Conservation (phyloP, 2,113 vertebrate genomes). For the Prietella phreatophila region DNA sequence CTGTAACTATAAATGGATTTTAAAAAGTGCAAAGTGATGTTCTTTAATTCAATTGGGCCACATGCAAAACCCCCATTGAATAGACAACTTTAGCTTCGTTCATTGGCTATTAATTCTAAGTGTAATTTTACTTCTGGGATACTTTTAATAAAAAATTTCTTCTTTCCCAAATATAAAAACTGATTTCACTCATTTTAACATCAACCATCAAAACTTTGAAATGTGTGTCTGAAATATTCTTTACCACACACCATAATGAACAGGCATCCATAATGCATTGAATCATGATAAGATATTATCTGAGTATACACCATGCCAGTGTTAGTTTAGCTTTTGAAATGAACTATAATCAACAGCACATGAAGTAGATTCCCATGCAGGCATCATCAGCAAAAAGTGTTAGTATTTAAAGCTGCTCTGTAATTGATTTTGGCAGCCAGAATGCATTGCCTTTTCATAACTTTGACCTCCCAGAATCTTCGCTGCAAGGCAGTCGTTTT, state of each 20-base stretch:
- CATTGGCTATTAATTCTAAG: neutral
- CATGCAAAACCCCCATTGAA: neutral
- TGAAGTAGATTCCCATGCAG: conserved; percentile 2
- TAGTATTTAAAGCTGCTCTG: conserved; percentile 7
- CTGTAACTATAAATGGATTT: neutral
- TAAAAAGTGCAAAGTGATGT: neutral
- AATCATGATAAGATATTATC: neutral
- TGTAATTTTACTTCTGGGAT: neutral
- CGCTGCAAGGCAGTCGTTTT: conserved; percentile 21
- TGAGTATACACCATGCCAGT: neutral
- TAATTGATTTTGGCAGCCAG: conserved; percentile 28
- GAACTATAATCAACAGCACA: neutral
- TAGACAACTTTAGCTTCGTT: neutral
- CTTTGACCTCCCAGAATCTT: conserved; percentile 7
- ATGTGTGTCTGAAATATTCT: neutral
- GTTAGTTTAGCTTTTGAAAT: neutral
- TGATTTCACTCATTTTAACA: neutral
- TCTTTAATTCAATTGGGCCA: neutral
- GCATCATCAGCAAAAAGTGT: neutral
- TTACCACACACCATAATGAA: neutral
- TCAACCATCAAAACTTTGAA: neutral
- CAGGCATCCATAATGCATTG: neutral
- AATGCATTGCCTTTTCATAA: conserved; percentile 1
- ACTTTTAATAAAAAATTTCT: neutral
- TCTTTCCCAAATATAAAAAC: neutral